These are phyloP conservation scores for Trichomycterus rosablanca DNA, from an alignment of 2,113 vertebrate genomes.

Conservation along the genomic window DNA sequence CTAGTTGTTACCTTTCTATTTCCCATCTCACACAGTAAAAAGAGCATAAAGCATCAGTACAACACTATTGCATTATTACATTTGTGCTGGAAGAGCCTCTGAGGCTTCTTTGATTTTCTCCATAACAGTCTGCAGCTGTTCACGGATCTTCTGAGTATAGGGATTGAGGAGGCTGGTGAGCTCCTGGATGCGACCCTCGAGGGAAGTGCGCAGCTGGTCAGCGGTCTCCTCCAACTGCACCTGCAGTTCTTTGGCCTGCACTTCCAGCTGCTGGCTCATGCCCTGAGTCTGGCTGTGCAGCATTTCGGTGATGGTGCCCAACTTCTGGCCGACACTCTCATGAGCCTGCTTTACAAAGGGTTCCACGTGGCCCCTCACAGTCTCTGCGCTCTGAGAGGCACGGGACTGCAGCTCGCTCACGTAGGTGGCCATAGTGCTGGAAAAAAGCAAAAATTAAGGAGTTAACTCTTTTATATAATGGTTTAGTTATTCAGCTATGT, in stretches of 20 bases:
- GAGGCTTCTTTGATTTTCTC: slow-evolving; percentile 61
- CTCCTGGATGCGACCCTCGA: slow-evolving; percentile 64
- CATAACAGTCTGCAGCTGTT: slow-evolving; percentile 58
- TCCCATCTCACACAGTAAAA: slow-evolving; percentile 29
- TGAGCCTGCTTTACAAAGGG: slow-evolving; percentile 58
- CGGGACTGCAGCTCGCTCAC: slow-evolving; percentile 64
- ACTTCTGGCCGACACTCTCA: slow-evolving; percentile 51
- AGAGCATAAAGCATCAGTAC: slow-evolving; percentile 51
- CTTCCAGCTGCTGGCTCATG: slow-evolving; percentile 59
- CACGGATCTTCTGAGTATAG: slow-evolving; percentile 57
- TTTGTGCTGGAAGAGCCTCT: slow-evolving; percentile 24
- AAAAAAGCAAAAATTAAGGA: not conserved
- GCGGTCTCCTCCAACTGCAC: slow-evolving; percentile 62
- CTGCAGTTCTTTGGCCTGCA: slow-evolving; percentile 56
- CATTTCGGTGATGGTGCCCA: slow-evolving; percentile 55
- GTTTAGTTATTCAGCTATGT: no score
- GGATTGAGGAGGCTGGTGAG: slow-evolving; percentile 61
- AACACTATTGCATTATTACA: slow-evolving; percentile 37
- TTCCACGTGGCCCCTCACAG: slow-evolving; percentile 51
- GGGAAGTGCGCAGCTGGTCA: slow-evolving; percentile 53
- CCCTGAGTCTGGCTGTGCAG: slow-evolving; percentile 60
- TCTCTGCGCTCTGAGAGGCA: slow-evolving; percentile 56
- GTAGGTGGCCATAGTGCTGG: slow-evolving; percentile 63
- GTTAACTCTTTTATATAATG: no score
- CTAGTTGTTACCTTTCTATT: slow-evolving; percentile 21